Percentiles rank a stretch among this genome's conserved stretches.
phyloP scores from a whole-genome alignment of 1,140 invertebrate species.

The Zaprionus camerounensis region DNA sequence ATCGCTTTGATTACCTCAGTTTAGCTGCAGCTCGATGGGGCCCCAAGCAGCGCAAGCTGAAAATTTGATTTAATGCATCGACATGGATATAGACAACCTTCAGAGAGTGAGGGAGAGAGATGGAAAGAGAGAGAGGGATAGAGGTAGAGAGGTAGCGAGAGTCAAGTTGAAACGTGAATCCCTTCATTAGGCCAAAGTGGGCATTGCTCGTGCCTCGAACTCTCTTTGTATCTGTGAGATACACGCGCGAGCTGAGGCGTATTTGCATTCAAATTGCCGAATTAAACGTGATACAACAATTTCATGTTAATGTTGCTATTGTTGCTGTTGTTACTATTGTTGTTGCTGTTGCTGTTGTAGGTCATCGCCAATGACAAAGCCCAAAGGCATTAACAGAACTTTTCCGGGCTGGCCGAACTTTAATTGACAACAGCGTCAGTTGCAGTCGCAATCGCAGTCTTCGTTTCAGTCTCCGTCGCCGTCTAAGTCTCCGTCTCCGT shows the following conservation, averaged over 20 bases:
- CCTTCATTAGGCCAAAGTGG: constrained; percentile 54
- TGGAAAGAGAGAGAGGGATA: no score
- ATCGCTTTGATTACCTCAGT: constrained; percentile 43
- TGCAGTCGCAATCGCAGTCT: constrained; percentile 5
- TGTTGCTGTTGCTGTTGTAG: constrained; percentile 41
- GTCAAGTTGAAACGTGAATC: constrained; percentile 66
- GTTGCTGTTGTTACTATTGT: constrained; percentile 22
- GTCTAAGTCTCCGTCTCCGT: background rate
- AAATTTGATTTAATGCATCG: constrained; percentile 57
- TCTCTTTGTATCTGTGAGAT: constrained; percentile 33
- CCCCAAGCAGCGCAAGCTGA: constrained; percentile 11
- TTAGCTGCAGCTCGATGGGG: constrained; percentile 14
- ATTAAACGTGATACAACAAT: constrained; percentile 79
- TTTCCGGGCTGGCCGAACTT: constrained; percentile 53
- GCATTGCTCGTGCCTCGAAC: constrained; percentile 2
- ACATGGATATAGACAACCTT: background rate
- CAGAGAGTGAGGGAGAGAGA: background rate
- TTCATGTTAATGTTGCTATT: constrained; percentile 55
- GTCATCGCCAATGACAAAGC: constrained; percentile 67
- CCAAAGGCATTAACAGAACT: constrained; percentile 55
- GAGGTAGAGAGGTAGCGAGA: background rate
- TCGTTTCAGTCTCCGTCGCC: background rate
- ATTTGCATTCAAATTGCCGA: constrained; percentile 68
- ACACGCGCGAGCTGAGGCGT: constrained; percentile 46
- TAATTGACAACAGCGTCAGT: constrained; percentile 69